Evolutionary conservation across 2,888 invertebrate genomes (phyloP).

Genomic region (Lamproptera curius): DNA sequence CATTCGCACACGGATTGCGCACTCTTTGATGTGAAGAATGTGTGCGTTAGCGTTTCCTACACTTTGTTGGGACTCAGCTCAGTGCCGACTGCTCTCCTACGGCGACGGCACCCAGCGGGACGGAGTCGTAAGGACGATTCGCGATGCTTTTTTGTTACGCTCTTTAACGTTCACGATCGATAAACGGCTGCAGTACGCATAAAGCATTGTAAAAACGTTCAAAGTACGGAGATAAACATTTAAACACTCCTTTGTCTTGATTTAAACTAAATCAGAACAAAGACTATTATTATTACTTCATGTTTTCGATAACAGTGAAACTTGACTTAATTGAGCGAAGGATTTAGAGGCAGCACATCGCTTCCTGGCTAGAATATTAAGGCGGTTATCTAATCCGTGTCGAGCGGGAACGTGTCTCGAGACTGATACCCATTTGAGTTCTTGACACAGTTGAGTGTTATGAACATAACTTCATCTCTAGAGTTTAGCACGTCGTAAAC

Average conservation of each 20-base stretch:
- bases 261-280: no score
- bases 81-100: constrained; percentile 43
- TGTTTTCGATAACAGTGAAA: no score
- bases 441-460: constrained; percentile 56
- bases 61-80: constrained; percentile 62
- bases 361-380: constrained; percentile 30
- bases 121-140: constrained; percentile 60
- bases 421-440: constrained; percentile 46
- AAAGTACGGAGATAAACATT: no score
- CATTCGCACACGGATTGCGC: constrained; percentile 71
- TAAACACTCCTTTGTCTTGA: no score
- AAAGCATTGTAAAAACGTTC: no score
- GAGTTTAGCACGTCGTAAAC: constrained; percentile 66
- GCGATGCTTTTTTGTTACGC: constrained; percentile 44
- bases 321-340: no score
- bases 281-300: no score
- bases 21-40: constrained; percentile 72
- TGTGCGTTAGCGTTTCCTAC: constrained; percentile 75
- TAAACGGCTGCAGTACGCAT: not conserved
- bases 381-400: constrained; percentile 37
- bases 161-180: constrained; percentile 17
- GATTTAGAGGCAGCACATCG: constrained; percentile 18
- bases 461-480: constrained; percentile 52
- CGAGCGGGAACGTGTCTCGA: constrained; percentile 46
- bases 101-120: constrained; percentile 68